Evolutionary conservation across 2,113 vertebrate genomes (phyloP), one percentile per base, ranked within the genome.

Genomic region (Crotophaga sulcirostris): DNA sequence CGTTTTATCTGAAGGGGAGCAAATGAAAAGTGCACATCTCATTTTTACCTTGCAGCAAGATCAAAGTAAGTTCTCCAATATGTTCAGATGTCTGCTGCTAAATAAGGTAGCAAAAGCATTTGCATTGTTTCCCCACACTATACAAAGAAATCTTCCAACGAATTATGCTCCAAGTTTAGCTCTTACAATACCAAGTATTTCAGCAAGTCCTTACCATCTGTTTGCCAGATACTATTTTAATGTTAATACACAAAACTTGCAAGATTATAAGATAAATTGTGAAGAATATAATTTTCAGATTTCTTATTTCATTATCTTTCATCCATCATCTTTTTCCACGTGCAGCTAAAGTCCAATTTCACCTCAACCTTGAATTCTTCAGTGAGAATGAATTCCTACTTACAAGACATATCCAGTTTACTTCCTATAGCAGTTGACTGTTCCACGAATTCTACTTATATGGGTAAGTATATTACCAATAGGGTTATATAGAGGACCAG

Each of bases 191-290:
- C 31, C 21, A 44, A 38, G 33, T n/a, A 56, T 62, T 77, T 58
- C 78, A 55, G 28, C n/a, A 81, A 40, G 31, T 21, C 34, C 49
- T 45, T 54, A 16, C n/a, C 23, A 36, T 21, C 29, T 66, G 4
- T 69, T 56, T 54, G 12, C 26, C 24, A 31, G 24, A 13, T 14
- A 38, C 8, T 5, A 1, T 5, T 88, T 11, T 94, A 94, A 97
- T 96, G 73, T 97, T 95, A 93, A 94, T 36, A 26, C 31, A 51
- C 34, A 76, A 52, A 33, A 8, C 16, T 26, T 64, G 26, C 19
- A 78, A 16, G 29, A 21, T 25, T 45, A 15, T 42, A 55, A 87
- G 29, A 4, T 63, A 13, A 68, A 38, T 26, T 38, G 38, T 55
- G 40, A n/a, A 38, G 17, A 76, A 23, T 8, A 16, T 15, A 47